Base-by-base conservation (phyloP, 2,113 vertebrate genomes). In the Narcine bancroftii region DNA sequence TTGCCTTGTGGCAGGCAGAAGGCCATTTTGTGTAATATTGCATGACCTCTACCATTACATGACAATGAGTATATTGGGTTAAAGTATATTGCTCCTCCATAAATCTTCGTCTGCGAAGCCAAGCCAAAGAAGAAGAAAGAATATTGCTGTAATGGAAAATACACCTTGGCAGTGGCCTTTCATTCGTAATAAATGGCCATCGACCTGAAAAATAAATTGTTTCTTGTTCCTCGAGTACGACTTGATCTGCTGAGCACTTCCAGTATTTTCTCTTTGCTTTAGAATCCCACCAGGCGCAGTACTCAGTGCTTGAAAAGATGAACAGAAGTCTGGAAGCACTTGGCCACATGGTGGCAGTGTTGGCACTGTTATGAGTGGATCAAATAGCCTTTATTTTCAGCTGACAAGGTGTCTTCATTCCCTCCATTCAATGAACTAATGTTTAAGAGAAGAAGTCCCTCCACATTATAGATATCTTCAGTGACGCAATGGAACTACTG, bases 291-390 rank as follows among this genome's bases (percentile, higher is more conserved):
- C 26, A n/a, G 7, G n/a, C 4, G 29, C 71, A n/a, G 7, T 6
- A 33, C 24, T 21, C 17, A 3, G 66, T 26, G 24, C 66, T 69
- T 69, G 66, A 39, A 17, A 36, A 19, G 0, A 13, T 60, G 56
- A 60, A n/a, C 81, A n/a, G 6, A 60, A 36, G 4, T 36, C 2
- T 63, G 13, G 53, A n/a, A 13, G 15, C 36, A 56, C 36, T 60
- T 63, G 81, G 56, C 81, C 81, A 87, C 36, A n/a, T 60, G 81
- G 53, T 87, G 81, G 81, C 53, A 60, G 33, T 87, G 81, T 60
- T 87, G 81, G 50, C 6, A 9, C n/a, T 60, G 81, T 56, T 85
- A 60, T 33, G 21, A 33, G 47, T 56, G 79, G 47, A 53, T 81
- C 47, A 29, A 2, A 47, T 26, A 47, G 45, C 9, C 53, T 10